Evolutionary conservation across 2,113 vertebrate species (phyloP), one percentile per base, ranked within the genome.

Genomic region (Coreoperca whiteheadi): DNA sequence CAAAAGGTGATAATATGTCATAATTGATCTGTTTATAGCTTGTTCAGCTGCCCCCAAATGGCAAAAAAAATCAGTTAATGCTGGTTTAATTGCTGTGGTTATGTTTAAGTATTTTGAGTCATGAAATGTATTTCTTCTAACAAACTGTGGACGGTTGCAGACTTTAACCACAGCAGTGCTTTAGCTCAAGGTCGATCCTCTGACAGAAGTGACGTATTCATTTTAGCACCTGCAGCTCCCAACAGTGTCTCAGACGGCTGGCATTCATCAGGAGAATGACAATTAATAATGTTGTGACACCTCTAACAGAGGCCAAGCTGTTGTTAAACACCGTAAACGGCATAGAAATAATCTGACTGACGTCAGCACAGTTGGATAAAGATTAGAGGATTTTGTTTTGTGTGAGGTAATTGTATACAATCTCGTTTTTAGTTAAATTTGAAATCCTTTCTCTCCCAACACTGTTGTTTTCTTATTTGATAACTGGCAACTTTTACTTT

Each of bases 271-370:
- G 32, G 34, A 69, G 20, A 56, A 61, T 75, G 60, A 28, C 64
- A 20, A 74, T 93, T 87, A 88, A 89, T 85, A 88, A 90, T 39
- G 28, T 14, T 60, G 63, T 30, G 81, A 60, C 76, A 3, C 57
- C 68, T 87, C 80, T 70, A 56, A 64, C 87, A 53, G 81, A 74
- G 76, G 60, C 76, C 67, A 79, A 65, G 61, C 83, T 72, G 61
- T 77, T 71, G 60, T 53, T 72, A 54, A 82, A 77, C 57, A 60
- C 72, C 72, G 46, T 50, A 64, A 67, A 60, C 6, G 3, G 50
- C 21, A 21, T 8, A 30, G 67, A 79, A 81, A 74, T 56, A 50
- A 64, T 8, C 0, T 6, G 46, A 68, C 14, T 68, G 54, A 77
- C 23, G 25, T 73, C 65, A 69, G 43, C 20, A 1, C 20, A 51